Base-by-base conservation (phyloP, 2,888 invertebrate genomes). In the Leucophora obtusa region DNA sequence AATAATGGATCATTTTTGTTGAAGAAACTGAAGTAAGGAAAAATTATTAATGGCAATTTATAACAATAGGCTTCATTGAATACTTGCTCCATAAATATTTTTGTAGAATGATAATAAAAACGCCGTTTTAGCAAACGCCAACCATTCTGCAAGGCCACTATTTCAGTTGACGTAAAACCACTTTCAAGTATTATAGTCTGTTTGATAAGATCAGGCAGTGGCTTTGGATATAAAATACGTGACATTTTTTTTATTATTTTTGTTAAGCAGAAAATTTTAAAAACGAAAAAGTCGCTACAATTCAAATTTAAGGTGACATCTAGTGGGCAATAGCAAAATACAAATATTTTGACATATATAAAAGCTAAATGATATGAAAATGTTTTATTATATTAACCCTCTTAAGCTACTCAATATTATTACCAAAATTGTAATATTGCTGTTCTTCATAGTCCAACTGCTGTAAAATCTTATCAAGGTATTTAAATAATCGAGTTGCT, bases 21-120 rank as follows among this genome's bases (percentile, higher is more conserved):
- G n/a, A 85, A 81, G 77, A 85, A 88, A 2, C 89, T 89, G 24
- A 0, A 47, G n/a, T 1, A 5, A 50, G 28, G 1, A 28, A 28
- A 3, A 28, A 28, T 28, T 24, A 28, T 6, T 6, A 28, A 28
- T 28, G 28, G 3, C 3, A 28, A 28, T 28, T 28, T 28, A 3
- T 28, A 3, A 28, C 28, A 28, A 28, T 28, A 28, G 1, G 1
- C 4, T 3, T 7, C 51, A 10, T 17, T 28, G 28, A 28, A 47
- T 11, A 33, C 51, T 51, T 73, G 85, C 85, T 76, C 56, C 1
- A 79, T 43, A 51, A 72, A 83, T 8, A 83, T 79, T 2, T 79
- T 71, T 11, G 17, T n/a, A 0, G 84, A 74, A 74, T 84, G 82
- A 11, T 65, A 15, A 10, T 62, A 15, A 21, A 80, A 70, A 5